Conservation (phyloP, 1,140 invertebrate genomes). For the Bombus superbus region DNA sequence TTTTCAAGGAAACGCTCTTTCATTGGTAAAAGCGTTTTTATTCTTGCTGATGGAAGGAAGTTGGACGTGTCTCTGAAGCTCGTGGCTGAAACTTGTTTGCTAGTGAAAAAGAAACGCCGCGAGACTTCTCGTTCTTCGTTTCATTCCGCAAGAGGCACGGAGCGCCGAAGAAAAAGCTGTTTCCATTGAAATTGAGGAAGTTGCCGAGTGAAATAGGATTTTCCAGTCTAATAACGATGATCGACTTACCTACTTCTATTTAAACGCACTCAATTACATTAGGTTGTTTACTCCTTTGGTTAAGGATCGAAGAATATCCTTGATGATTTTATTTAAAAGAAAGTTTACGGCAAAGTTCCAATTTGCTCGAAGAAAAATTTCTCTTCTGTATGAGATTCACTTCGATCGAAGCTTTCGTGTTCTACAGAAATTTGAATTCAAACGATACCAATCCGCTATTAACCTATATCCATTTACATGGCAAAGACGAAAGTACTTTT, state of each 20-base stretch:
- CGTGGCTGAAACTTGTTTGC: not conserved
- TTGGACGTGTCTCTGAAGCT: not conserved
- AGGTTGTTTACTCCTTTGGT: not conserved
- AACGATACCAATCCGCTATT: too few relatives aligned
- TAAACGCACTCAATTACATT: not conserved
- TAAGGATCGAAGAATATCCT: too few relatives aligned
- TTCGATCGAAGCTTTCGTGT: too few relatives aligned
- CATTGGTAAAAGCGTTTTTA: not conserved
- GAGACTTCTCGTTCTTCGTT: not conserved
- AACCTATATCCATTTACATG: too few relatives aligned
- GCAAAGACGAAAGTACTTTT: too few relatives aligned
- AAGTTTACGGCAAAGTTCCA: too few relatives aligned
- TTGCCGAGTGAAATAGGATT: not conserved
- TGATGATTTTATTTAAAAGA: too few relatives aligned
- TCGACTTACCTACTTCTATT: slow-evolving; percentile 2
- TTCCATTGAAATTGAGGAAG: not conserved
- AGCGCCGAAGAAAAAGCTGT: not conserved
- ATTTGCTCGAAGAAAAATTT: too few relatives aligned
- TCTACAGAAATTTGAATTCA: too few relatives aligned
- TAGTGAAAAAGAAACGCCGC: not conserved
- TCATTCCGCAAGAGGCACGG: not conserved
- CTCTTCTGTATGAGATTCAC: too few relatives aligned
- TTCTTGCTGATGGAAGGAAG: not conserved
- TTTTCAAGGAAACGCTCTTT: not conserved
- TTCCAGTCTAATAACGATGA: not conserved